Conservation (phyloP, 2,888 invertebrate species). For the Mechanitis messenoides region DNA sequence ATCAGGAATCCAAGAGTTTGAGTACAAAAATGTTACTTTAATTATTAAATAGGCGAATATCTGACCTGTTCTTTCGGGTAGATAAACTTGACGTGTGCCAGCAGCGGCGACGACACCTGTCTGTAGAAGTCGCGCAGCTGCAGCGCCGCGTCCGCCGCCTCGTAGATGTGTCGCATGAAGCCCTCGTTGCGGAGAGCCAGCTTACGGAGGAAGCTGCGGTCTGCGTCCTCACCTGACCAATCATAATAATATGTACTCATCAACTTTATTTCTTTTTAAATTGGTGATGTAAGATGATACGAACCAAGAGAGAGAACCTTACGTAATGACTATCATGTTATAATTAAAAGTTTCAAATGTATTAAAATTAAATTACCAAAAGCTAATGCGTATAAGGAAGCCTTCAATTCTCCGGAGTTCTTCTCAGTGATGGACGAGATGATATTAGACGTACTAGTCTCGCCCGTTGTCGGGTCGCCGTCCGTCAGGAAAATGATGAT, state of each 20-base stretch:
- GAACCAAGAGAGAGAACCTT: too few species aligned
- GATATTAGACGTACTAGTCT: conserved; percentile 71
- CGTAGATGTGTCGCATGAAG: conserved; percentile 83
- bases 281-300: too few species aligned
- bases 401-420: conserved; percentile 64
- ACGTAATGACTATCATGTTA: not conserved
- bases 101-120: conserved; percentile 81
- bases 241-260: not conserved
- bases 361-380: conserved; percentile 67
- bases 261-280: too few species aligned
- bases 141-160: conserved; percentile 80
- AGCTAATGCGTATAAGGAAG: conserved; percentile 81
- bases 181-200: conserved; percentile 80
- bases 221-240: conserved; percentile 77
- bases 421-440: conserved; percentile 68
- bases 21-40: too few species aligned
- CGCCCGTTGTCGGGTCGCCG: conserved; percentile 80
- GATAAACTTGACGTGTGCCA: conserved; percentile 79
- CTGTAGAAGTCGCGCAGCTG: conserved; percentile 82
- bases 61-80: conserved; percentile 75
- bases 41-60: not conserved
- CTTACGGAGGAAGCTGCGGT: conserved; percentile 80
- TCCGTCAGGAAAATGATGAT: conserved; percentile 81
- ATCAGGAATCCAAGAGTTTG: too few species aligned
- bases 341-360: not conserved